phyloP scores from a whole-genome alignment of 2,888 invertebrate species.

The Venusia cambrica region DNA sequence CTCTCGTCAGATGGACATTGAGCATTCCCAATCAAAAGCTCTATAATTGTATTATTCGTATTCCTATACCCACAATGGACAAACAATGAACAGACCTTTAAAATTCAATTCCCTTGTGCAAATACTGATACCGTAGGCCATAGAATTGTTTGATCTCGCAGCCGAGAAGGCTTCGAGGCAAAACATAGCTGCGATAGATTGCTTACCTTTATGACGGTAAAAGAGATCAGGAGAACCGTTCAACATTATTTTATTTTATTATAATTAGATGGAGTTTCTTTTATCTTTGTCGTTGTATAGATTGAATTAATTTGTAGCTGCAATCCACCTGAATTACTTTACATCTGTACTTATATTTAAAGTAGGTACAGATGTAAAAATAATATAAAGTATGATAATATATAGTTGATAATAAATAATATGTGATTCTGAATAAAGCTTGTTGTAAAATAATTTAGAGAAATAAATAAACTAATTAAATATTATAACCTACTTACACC shows the following conservation, averaged over 20 bases:
- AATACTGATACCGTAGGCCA: conserved; percentile 23
- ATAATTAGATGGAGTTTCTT: conserved; percentile 3
- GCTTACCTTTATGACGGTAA: conserved; percentile 6
- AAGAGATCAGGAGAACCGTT: conserved; percentile 2
- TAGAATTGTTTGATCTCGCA: conserved; percentile 19
- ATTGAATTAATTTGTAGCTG: conserved; percentile 1
- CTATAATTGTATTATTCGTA: conserved; percentile 12
- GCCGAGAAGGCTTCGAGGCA: conserved; percentile 5
- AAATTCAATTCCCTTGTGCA: conserved; percentile 29
- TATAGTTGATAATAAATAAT: too few relatives aligned
- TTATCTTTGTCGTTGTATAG: conserved; percentile 2
- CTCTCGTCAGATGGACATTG: conserved; percentile 1
- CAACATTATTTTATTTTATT: too few relatives aligned
- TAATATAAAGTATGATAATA: too few relatives aligned
- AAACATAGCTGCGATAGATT: conserved; percentile 19
- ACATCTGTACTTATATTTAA: too few relatives aligned
- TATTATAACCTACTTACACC: too few relatives aligned
- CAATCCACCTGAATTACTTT: too few relatives aligned
- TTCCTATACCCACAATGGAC: conserved; percentile 15
- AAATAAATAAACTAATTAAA: too few relatives aligned
- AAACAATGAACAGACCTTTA: conserved; percentile 19
- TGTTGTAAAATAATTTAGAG: too few relatives aligned
- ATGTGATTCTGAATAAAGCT: too few relatives aligned
- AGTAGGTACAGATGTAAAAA: too few relatives aligned
- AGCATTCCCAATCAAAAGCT: conserved; percentile 4